Evolutionary conservation across 2,797 vertebrate genomes (phyloP).

Genomic region (Zalophus californianus): DNA sequence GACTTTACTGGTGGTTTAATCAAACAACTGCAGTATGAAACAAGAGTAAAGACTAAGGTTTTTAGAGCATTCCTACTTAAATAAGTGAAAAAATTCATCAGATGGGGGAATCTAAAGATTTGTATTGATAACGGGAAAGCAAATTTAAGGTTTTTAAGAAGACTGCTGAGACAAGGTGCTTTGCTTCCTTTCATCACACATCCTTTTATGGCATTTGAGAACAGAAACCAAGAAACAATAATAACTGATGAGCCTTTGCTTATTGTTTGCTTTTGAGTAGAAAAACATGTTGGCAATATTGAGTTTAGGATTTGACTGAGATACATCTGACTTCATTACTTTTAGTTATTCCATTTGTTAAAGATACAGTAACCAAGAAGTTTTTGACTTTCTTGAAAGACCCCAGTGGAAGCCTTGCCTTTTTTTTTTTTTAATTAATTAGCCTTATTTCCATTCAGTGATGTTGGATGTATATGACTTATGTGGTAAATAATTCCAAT

Average conservation of each 20-base stretch:
- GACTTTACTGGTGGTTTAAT: constrained; percentile 22
- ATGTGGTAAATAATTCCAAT: constrained; percentile 82
- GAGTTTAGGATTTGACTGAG: constrained; percentile 83
- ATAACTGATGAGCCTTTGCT: constrained; percentile 56
- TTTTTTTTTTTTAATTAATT: background rate
- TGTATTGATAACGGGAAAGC: constrained; percentile 64
- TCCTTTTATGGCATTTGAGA: constrained; percentile 76
- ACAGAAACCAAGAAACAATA: constrained; percentile 70
- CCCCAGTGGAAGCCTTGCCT: constrained; percentile 51
- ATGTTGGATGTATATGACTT: constrained; percentile 78
- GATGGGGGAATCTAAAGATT: constrained; percentile 59
- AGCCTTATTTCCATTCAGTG: constrained; percentile 74
- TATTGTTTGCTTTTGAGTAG: constrained; percentile 72
- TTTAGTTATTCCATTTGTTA: constrained; percentile 85
- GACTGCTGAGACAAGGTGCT: constrained; percentile 68
- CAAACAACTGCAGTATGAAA: background rate
- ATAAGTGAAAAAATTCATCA: constrained; percentile 65
- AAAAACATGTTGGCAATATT: constrained; percentile 75
- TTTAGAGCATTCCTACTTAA: constrained; percentile 17
- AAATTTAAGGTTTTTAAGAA: constrained; percentile 66
- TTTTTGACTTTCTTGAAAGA: constrained; percentile 53
- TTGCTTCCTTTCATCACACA: constrained; percentile 77
- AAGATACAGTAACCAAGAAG: constrained; percentile 73
- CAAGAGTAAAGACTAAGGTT: constrained; percentile 26
- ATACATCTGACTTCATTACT: constrained; percentile 77